Evolutionary conservation across 2,888 invertebrate genomes (phyloP).

Genomic region (Torymus aiolomorphi): DNA sequence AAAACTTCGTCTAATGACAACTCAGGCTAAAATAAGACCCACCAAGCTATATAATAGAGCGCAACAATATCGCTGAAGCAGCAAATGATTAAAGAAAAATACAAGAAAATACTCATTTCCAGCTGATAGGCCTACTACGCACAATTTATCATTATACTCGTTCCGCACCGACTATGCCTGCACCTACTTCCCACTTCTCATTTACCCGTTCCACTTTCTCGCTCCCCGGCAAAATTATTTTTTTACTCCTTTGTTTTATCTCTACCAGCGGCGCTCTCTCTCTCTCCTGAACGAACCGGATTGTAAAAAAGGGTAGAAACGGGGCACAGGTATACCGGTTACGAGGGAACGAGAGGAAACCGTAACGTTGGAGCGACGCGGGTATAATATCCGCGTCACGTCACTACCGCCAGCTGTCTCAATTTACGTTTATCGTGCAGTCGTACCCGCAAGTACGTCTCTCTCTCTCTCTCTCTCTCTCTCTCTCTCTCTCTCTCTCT

Average conservation of each 20-base stretch:
- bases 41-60: neutral
- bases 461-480: no score
- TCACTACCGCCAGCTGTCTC: slow-evolving; percentile 58
- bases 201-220: slow-evolving; percentile 24
- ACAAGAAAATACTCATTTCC: slow-evolving; percentile 37
- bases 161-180: slow-evolving; percentile 6
- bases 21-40: neutral
- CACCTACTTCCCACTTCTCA: slow-evolving; percentile 43
- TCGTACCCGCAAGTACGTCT: slow-evolving; percentile 32
- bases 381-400: slow-evolving; percentile 62
- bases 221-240: neutral
- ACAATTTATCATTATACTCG: slow-evolving; percentile 21
- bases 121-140: slow-evolving; percentile 35
- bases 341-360: slow-evolving; percentile 28
- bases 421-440: slow-evolving; percentile 62
- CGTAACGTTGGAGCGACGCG: slow-evolving; percentile 18
- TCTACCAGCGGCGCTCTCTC: no score
- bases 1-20: no score
- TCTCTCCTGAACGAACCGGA: neutral
- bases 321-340: neutral
- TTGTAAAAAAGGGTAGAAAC: neutral
- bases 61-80: neutral
- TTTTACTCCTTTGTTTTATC: slow-evolving; percentile 40
- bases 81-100: slow-evolving; percentile 2
- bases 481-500: no score